Evolutionary conservation across 2,113 vertebrate species (phyloP).

Genomic region (Herpetotheres cachinnans): DNA sequence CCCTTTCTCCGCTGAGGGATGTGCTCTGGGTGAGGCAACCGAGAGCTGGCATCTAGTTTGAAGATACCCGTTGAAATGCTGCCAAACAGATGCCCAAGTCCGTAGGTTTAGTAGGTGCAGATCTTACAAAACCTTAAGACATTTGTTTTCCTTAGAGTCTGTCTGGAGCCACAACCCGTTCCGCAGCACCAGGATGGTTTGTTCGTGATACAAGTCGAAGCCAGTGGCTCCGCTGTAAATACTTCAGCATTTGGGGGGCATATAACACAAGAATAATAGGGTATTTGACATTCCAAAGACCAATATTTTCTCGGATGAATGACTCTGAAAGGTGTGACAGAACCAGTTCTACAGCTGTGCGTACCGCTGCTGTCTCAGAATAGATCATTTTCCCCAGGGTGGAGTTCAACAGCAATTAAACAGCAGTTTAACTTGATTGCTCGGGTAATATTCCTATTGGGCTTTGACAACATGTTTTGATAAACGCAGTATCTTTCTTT

Average conservation of each 20-base stretch:
- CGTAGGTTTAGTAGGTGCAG: too few species aligned
- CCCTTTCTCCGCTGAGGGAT: too few species aligned
- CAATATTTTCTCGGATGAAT: not conserved
- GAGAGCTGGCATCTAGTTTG: too few species aligned
- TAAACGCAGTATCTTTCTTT: not conserved
- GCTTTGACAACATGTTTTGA: not conserved
- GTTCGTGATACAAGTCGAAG: not conserved
- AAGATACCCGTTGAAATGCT: not conserved
- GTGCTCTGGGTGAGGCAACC: too few species aligned
- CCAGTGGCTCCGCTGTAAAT: not conserved
- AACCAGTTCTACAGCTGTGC: not conserved
- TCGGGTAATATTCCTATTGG: not conserved
- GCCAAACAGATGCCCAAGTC: not conserved
- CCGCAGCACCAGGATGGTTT: fast-evolving
- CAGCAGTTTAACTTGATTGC: not conserved
- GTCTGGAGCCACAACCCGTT: not conserved
- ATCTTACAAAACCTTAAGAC: too few species aligned
- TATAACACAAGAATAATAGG: not conserved
- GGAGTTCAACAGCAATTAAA: not conserved
- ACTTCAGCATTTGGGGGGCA: not conserved
- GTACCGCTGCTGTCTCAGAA: not conserved
- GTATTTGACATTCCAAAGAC: not conserved
- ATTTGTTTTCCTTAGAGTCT: too few species aligned
- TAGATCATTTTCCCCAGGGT: not conserved
- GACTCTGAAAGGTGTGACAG: fast-evolving